phyloP scores from a whole-genome alignment of 1,140 invertebrate species.

The Solenopsis fugax region DNA sequence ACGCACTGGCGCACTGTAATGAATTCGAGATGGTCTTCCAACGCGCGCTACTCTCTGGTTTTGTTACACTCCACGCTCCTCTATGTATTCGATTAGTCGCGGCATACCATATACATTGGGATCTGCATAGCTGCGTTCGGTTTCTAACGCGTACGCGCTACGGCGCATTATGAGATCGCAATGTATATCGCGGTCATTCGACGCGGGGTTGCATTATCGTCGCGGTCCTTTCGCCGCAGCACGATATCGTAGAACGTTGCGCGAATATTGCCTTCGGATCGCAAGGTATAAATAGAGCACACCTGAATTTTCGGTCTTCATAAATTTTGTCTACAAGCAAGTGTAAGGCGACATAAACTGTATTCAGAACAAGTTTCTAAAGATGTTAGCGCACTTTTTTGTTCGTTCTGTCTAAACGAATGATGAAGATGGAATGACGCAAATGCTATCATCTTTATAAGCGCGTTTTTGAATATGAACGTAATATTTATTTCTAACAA shows the following conservation, averaged over 20 bases:
- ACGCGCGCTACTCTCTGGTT: constrained; percentile 39
- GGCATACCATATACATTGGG: not conserved
- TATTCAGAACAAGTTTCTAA: too few relatives aligned
- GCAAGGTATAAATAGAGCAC: not conserved
- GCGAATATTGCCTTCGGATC: not conserved
- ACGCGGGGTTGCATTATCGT: constrained; percentile 24
- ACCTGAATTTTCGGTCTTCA: not conserved
- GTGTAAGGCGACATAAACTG: not conserved
- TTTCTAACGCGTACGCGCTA: not conserved
- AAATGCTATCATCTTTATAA: too few relatives aligned
- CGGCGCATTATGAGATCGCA: not conserved
- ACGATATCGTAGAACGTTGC: not conserved
- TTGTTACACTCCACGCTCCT: constrained; percentile 38
- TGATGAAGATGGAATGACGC: too few relatives aligned
- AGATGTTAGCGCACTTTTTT: too few relatives aligned
- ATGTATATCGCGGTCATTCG: constrained; percentile 27
- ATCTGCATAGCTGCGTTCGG: not conserved
- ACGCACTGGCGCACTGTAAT: constrained; percentile 59
- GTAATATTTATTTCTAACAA: not conserved
- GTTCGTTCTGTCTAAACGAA: too few relatives aligned
- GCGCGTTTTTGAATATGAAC: too few relatives aligned
- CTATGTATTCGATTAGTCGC: constrained; percentile 54
- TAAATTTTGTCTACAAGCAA: not conserved
- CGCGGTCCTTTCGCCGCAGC: not conserved
- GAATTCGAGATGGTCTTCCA: constrained; percentile 61